Evolutionary conservation across 2,113 vertebrate genomes (phyloP), one percentile per base, ranked within the genome.

Genomic region (Tachysurus fulvidraco): DNA sequence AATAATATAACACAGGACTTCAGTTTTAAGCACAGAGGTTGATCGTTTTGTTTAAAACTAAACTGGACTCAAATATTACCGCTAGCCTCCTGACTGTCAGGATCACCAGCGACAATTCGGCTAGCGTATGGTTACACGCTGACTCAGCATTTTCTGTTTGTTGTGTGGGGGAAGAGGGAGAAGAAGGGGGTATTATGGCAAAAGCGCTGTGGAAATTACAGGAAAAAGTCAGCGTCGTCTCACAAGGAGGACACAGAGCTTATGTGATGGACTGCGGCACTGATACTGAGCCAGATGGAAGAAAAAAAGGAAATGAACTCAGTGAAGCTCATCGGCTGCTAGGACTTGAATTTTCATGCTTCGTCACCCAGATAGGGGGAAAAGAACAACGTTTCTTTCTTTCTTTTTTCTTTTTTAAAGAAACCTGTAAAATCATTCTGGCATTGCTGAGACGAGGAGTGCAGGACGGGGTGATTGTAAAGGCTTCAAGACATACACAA

Each of bases 251-350:
- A 13, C 25, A 78, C 13, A 9, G n/a, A 55, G 52, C 76, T 55
- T 9, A 11, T 78, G 64, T 46, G 41, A 65, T 82, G 23, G n/a
- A 69, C 81, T 52, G n/a, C 81, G 44, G 69, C 19, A 50, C 30
- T 74, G 83, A 85, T 16, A 62, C 44, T 30, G 57, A 80, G 59
- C 79, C 77, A 81, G 77, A 60, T 60, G 69, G 57, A 84, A 30
- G 30, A 44, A 10, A 30, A 11, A 59, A 50, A 50, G 46, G 46
- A 30, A 87, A 82, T 57, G 57, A 13, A 87, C 59, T 77, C 67
- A 41, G 36, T 88, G 59, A 84, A 84, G 85, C 88, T 85, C 55
- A 69, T 78, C 85, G 81, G 83, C 50, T 84, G 74, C 50, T 79
- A 67, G 30, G 52, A 36, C 25, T 69, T 71, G 50, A 57, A 71